Evolutionary conservation across 1,140 invertebrate genomes (phyloP).

Genomic region (Drosophila micromelanica): DNA sequence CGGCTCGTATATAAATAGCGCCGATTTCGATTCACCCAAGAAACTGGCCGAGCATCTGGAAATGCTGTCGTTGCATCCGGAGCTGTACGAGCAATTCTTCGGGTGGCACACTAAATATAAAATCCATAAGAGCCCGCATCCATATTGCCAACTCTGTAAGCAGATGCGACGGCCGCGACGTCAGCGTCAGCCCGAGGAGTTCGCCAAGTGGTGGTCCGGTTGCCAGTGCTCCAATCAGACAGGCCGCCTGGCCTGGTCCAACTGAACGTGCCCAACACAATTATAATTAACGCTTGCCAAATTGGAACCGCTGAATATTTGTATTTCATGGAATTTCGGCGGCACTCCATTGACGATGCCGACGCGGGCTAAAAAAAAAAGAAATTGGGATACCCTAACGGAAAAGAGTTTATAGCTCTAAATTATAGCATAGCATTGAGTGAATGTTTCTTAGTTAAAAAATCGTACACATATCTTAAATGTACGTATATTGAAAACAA

Average conservation of each 20-base stretch:
- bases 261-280: slow-evolving; percentile 25
- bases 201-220: slow-evolving; percentile 52
- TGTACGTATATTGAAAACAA: neutral
- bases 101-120: slow-evolving; percentile 55
- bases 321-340: slow-evolving; percentile 72
- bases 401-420: neutral
- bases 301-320: slow-evolving; percentile 57
- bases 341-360: slow-evolving; percentile 70
- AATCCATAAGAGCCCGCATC: slow-evolving; percentile 19
- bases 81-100: slow-evolving; percentile 45
- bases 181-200: slow-evolving; percentile 10
- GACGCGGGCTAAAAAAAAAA: neutral
- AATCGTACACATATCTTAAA: too few relatives aligned
- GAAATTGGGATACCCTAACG: neutral
- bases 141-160: slow-evolving; percentile 54
- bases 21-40: slow-evolving; percentile 34
- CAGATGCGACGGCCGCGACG: neutral
- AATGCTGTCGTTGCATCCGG: neutral
- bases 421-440: too few relatives aligned
- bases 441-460: too few relatives aligned
- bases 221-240: slow-evolving; percentile 47
- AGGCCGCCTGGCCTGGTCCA: neutral
- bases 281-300: slow-evolving; percentile 71
- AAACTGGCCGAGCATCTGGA: slow-evolving; percentile 28
- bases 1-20: slow-evolving; percentile 36